Conservation (phyloP, 2,797 vertebrate species). For the Austrolebias charrua region DNA sequence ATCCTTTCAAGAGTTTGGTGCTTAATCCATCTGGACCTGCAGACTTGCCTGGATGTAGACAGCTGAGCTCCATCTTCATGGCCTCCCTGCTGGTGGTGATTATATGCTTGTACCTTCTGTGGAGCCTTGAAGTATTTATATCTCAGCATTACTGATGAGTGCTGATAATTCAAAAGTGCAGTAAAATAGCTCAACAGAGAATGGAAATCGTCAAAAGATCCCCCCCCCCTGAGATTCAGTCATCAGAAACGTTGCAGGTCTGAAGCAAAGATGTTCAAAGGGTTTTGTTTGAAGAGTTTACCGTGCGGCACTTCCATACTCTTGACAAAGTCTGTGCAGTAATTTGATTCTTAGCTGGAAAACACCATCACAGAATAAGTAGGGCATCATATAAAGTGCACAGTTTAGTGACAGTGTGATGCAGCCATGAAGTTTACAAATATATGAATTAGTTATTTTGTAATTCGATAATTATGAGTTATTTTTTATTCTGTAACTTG, state of each 20-base stretch:
- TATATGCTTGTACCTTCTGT: not conserved
- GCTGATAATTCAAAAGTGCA: slow-evolving; percentile 1
- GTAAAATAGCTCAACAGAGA: slow-evolving; percentile 18
- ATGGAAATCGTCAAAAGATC: slow-evolving; percentile 36
- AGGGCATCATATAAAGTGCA: too few relatives aligned
- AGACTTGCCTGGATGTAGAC: too few relatives aligned
- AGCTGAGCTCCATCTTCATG: too few relatives aligned
- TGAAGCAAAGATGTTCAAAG: slow-evolving; percentile 4
- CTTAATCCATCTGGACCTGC: too few relatives aligned
- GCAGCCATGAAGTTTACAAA: too few relatives aligned
- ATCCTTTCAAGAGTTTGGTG: too few relatives aligned
- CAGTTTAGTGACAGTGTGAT: not conserved
- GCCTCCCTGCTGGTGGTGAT: too few relatives aligned
- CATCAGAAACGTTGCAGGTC: slow-evolving; percentile 11
- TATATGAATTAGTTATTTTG: too few relatives aligned
- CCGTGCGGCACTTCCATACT: not conserved
- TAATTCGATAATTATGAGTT: too few relatives aligned
- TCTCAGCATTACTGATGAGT: slow-evolving; percentile 13
- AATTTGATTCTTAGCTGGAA: not conserved
- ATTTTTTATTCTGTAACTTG: too few relatives aligned
- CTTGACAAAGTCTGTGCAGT: not conserved
- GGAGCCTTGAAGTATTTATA: slow-evolving; percentile 9
- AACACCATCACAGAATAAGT: not conserved
- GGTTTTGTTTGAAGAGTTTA: not conserved
- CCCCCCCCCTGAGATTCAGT: not conserved